Evolutionary conservation across 2,888 invertebrate genomes (phyloP).

Genomic region (Cephus pygmeus): DNA sequence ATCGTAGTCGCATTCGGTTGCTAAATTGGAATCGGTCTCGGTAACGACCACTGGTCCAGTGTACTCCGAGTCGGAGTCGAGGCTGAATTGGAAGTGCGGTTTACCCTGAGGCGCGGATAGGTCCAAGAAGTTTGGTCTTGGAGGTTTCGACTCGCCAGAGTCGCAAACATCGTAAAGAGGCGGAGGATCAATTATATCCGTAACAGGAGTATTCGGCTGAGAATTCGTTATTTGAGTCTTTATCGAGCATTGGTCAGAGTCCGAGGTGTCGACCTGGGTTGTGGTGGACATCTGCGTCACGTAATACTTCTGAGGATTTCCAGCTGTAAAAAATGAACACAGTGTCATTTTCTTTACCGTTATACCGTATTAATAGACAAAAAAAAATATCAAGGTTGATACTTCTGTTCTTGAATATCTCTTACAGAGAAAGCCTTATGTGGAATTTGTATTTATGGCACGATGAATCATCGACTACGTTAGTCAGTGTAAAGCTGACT

Average conservation of each 20-base stretch:
- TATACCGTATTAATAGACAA: neutral
- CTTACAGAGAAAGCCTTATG: neutral
- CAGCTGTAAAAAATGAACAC: neutral
- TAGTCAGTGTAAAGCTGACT: neutral
- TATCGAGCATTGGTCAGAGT: slow-evolving; percentile 60
- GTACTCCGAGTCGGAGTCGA: slow-evolving; percentile 49
- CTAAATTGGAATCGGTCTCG: slow-evolving; percentile 65
- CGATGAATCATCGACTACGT: neutral
- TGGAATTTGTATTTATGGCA: neutral
- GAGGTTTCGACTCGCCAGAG: slow-evolving; percentile 54
- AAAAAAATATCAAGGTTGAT: neutral
- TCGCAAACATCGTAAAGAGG: slow-evolving; percentile 55
- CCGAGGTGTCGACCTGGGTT: slow-evolving; percentile 54
- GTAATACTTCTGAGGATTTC: slow-evolving; percentile 17
- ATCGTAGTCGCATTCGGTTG: slow-evolving; percentile 66
- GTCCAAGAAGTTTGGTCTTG: slow-evolving; percentile 74
- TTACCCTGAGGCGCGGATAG: slow-evolving; percentile 74
- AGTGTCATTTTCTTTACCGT: neutral
- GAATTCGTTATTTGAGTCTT: slow-evolving; percentile 58
- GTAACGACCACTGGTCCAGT: slow-evolving; percentile 70
- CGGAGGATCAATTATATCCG: slow-evolving; percentile 59
- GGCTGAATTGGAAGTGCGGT: slow-evolving; percentile 75
- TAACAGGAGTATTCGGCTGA: slow-evolving; percentile 47
- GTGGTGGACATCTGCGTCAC: slow-evolving; percentile 39
- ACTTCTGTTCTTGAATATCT: neutral